Evolutionary conservation across 2,888 invertebrate species (phyloP).

Genomic region (Bombyx huttoni): DNA sequence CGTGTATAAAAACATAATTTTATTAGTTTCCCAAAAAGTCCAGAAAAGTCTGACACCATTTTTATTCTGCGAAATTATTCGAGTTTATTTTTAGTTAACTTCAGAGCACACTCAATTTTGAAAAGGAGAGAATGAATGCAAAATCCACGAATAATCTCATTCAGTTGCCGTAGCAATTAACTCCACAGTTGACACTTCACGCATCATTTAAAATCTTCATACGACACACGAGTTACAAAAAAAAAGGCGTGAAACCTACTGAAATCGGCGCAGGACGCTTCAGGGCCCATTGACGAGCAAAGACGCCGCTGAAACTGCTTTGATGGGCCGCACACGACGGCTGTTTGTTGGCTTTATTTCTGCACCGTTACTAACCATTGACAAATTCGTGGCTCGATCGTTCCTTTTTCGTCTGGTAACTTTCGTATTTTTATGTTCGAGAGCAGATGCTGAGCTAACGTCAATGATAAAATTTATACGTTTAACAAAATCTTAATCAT

Average conservation of each 20-base stretch:
- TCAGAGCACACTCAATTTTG: too few relatives aligned
- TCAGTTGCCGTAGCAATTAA: slow-evolving; percentile 35
- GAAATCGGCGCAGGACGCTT: slow-evolving; percentile 54
- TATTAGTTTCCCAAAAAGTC: too few relatives aligned
- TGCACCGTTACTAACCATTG: slow-evolving; percentile 3
- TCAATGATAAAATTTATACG: too few relatives aligned
- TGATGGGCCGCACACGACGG: slow-evolving; percentile 62
- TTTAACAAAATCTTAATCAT: background rate
- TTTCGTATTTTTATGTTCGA: background rate
- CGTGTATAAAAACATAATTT: too few relatives aligned
- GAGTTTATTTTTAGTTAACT: too few relatives aligned
- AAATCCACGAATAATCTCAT: background rate
- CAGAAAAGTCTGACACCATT: too few relatives aligned
- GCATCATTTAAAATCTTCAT: slow-evolving; percentile 47
- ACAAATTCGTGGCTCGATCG: background rate
- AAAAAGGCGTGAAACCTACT: slow-evolving; percentile 62
- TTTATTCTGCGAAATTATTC: too few relatives aligned
- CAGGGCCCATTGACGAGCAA: slow-evolving; percentile 57
- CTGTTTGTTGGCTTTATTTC: slow-evolving; percentile 6
- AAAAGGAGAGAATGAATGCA: too few relatives aligned
- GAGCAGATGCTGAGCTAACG: background rate
- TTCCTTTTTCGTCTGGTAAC: background rate
- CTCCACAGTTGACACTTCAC: slow-evolving; percentile 51
- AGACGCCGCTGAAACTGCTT: slow-evolving; percentile 54
- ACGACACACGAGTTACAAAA: slow-evolving; percentile 32